Evolutionary conservation across 2,113 vertebrate species (phyloP), one percentile per base, ranked within the genome.

Genomic region (Camelus dromedarius): DNA sequence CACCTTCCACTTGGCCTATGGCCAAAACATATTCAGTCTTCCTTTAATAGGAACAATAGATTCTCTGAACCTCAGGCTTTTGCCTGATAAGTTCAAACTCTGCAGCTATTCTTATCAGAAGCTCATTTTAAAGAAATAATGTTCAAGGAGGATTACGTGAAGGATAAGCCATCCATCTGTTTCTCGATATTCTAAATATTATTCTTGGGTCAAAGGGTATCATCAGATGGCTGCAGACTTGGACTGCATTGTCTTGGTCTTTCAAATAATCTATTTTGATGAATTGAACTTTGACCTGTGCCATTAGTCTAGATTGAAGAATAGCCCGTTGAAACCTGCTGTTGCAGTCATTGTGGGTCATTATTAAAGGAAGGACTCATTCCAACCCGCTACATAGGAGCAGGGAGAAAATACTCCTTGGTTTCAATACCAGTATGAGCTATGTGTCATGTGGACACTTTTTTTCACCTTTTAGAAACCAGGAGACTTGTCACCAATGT

Each of bases 111-210:
- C 42, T 83, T 38, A 79, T 35, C 79, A 95, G 89, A 92, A 97
- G 50, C 42, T 89, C 7, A 62, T 70, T 88, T 89, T 89, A 82
- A 86, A 94, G n/a, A 89, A 95, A 70, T 58, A 84, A 56, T 54
- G 13, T 52, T 87, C 58, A 62, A 70, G n/a, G 66, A 94, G 28
- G 62, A 81, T 67, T 83, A 38, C 52, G 64, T 64, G 32, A 72
- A 76, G 30, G 35, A 73, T 35, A 77, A 89, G 30, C 8, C 48
- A 73, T 89, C 54, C 5, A 38, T 89, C 52, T 95, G 0, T 93
- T 83, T 87, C 38, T 93, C 8, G 62, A 5, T 60, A 66, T 91
- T 60, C 4, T 76, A 54, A 92, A 46, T 52, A 26, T 94, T 46
- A 48, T 87, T 22, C 50, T 76, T 75, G 48, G 24, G 9, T 46